Evolutionary conservation across 2,888 invertebrate genomes (phyloP).

Genomic region (Phrixothrix hirtus): DNA sequence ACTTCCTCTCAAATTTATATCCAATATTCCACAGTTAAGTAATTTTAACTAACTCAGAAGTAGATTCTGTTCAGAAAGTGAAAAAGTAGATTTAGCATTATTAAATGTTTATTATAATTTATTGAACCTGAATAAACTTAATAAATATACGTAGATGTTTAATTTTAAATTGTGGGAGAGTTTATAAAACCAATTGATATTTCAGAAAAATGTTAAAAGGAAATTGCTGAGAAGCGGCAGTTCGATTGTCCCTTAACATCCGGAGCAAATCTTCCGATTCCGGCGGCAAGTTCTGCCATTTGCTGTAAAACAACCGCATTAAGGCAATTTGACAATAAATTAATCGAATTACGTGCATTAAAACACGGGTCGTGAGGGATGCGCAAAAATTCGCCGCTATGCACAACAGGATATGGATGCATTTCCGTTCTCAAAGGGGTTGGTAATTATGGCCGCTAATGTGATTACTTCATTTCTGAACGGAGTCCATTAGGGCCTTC

Average conservation of each 20-base stretch:
- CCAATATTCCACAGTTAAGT: no score
- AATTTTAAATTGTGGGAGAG: no score
- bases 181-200: no score
- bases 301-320: constrained; percentile 54
- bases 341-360: constrained; percentile 57
- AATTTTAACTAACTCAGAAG: no score
- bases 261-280: constrained; percentile 45
- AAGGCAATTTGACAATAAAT: constrained; percentile 57
- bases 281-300: constrained; percentile 45
- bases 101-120: no score
- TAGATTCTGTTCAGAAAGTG: no score
- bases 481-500: constrained; percentile 57
- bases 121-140: no score
- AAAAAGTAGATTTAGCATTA: no score
- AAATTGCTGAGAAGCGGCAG: constrained; percentile 1
- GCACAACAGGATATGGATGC: constrained; percentile 69
- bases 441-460: constrained; percentile 69
- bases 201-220: no score
- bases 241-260: constrained; percentile 35
- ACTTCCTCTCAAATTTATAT: no score
- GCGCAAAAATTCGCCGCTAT: constrained; percentile 37
- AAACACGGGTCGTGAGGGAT: constrained; percentile 48
- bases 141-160: no score
- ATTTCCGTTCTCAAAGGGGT: constrained; percentile 68
- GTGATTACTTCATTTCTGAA: constrained; percentile 63